phyloP scores from a whole-genome alignment of 2,113 vertebrate species.

The Sialia sialis region DNA sequence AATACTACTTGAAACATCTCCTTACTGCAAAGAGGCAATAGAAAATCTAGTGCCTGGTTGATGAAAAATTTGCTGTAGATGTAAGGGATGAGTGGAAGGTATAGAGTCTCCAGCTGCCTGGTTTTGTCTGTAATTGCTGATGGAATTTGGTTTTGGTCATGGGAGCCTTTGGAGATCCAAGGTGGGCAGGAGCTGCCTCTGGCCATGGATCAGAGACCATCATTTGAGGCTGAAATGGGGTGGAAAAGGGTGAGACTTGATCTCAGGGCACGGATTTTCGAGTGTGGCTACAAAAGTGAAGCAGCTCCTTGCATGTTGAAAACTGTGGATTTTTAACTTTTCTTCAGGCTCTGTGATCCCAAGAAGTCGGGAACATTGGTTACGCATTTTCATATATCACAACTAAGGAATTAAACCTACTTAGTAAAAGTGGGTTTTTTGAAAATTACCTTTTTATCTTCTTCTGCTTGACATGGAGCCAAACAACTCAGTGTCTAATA shows the following conservation, averaged over 20 bases:
- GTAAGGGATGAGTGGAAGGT: background rate
- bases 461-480: background rate
- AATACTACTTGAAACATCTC: background rate
- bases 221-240: background rate
- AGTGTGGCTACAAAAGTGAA: background rate
- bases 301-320: background rate
- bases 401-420: background rate
- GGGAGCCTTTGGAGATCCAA: background rate
- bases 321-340: background rate
- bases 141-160: fast-evolving
- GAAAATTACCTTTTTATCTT: background rate
- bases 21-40: background rate
- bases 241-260: too few relatives aligned
- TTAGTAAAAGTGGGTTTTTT: background rate
- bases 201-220: fast-evolving
- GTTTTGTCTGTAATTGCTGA: fast-evolving
- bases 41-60: background rate
- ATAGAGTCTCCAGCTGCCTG: fast-evolving
- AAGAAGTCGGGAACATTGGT: fast-evolving
- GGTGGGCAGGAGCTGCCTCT: background rate
- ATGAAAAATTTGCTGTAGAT: background rate
- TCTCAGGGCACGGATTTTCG: background rate
- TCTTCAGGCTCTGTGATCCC: background rate
- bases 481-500: background rate
- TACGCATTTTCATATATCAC: background rate